Evolutionary conservation across 2,113 vertebrate species (phyloP), one percentile per base, ranked within the genome.

Genomic region (Seriola rivoliana): DNA sequence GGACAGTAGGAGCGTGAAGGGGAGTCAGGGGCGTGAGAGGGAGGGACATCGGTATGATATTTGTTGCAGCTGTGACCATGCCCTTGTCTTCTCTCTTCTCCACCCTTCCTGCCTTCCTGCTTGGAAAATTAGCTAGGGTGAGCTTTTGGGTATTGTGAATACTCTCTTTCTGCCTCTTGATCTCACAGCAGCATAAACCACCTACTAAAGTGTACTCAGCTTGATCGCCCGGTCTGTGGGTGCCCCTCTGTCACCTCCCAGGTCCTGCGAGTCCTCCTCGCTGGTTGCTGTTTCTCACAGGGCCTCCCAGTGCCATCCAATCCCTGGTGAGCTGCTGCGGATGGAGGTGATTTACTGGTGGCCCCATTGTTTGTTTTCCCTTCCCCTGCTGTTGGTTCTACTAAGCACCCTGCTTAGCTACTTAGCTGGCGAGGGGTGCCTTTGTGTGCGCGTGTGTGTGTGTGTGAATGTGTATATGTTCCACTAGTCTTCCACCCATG

Each of bases 351-450:
- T 93, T 93, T 93, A 91, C 84, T 86, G 77, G 70, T 86, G 87
- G 92, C 88, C 92, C 76, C 92, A 77, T 58, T 92, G 88, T 92
- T 92, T 92, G 87, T 91, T 93, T 93, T 92, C 78, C 75, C 86
- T 89, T 85, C 71, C 54, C 38, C 78, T 78, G 82, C 86, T 91
- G 89, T 92, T 93, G 85, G 64, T 85, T 89, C 91, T 91, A 78
- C 81, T 88, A 92, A 93, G 92, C 84, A 40, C 86, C 86, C 85
- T 78, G 91, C 89, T 94, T 92, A 93, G 89, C 84, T 84, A 73
- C 87, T 92, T 89, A 89, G 88, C 86, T 81, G 86, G 81, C 36
- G 70, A 85, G 83, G 48, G 84, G 55, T 75, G 68, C 74, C 60
- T 76, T 71, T 92, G 65, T 80, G 80, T 79, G 78, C 81, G 70